phyloP scores from a whole-genome alignment of 2,113 vertebrate genomes.

The Salvelinus sp. region DNA sequence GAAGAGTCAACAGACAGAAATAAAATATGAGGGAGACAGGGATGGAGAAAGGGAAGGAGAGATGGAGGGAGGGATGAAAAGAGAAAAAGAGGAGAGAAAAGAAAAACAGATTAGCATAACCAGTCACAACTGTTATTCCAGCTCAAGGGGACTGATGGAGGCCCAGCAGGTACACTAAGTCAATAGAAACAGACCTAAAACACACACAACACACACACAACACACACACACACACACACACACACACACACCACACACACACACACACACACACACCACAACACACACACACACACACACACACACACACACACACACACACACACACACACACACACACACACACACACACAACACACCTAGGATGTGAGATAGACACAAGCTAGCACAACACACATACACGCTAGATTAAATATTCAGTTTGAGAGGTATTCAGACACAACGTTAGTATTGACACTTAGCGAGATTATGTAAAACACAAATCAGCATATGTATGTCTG shows the following conservation, averaged over 20 bases:
- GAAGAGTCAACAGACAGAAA: neutral
- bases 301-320: neutral
- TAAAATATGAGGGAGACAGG: neutral
- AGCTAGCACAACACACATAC: neutral
- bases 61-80: neutral
- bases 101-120: neutral
- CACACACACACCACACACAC: neutral
- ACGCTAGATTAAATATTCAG: too few relatives aligned
- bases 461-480: too few relatives aligned
- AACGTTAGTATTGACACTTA: too few relatives aligned
- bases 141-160: neutral
- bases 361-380: neutral
- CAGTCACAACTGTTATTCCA: conserved; percentile 5
- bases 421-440: too few relatives aligned
- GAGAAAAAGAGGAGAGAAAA: neutral
- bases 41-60: neutral
- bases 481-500: too few relatives aligned
- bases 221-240: neutral
- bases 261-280: neutral
- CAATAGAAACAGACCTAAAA: neutral
- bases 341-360: neutral
- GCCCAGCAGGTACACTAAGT: neutral
- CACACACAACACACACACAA: neutral
- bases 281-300: neutral
- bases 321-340: neutral